Base-by-base conservation (phyloP, 64 coral and sea anemone genomes). In the Cladopsammia gracilis region DNA sequence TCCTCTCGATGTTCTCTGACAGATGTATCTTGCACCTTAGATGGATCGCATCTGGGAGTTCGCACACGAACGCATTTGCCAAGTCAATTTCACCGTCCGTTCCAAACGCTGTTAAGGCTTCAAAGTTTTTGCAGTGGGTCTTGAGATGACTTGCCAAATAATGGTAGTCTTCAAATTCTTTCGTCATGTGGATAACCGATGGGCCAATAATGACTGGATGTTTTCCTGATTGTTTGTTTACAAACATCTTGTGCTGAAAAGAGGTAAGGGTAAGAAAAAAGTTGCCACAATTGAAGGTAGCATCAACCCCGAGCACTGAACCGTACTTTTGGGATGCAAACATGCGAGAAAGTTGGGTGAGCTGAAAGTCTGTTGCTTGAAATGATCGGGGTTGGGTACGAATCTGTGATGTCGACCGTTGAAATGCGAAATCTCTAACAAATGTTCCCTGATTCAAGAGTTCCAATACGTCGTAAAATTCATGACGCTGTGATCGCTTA, bases 201-300 rank as follows among this genome's bases (percentile, higher is more conserved):
- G 89, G 89, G 56, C 89, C 89, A 62, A 89, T 45, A 58, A 54
- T 20, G 20, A 94, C 85, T 57, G 86, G 92, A 46, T 52, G 25
- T 70, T 78, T 58, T 20, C 78, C 75, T 1, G 73, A 71, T 47
- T 50, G 59, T 68, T 58, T 75, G 58, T 77, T 65, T 25, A 87
- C 62, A n/a, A 94, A 76, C 51, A 88, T 80, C 6, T 70, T 23
- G 77, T 94, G 75, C 7, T 76, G 4, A 58, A 85, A 94, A 26
- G 75, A 81, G 13, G 65, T 34, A 34, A 34, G 34, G 34, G 34
- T 34, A 34, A 34, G 34, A 34, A 34, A 34, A 34, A 34, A 34
- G 19, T 94, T 71, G 16, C 77, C 86, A 61, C 82, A 56, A 44
- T 93, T 93, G 42, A 79, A 93, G 20, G 85, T 93, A 11, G 84